These are phyloP conservation scores for Zonitis immaculata DNA, from an alignment of 2,888 invertebrate genomes.

Conservation along the genomic window DNA sequence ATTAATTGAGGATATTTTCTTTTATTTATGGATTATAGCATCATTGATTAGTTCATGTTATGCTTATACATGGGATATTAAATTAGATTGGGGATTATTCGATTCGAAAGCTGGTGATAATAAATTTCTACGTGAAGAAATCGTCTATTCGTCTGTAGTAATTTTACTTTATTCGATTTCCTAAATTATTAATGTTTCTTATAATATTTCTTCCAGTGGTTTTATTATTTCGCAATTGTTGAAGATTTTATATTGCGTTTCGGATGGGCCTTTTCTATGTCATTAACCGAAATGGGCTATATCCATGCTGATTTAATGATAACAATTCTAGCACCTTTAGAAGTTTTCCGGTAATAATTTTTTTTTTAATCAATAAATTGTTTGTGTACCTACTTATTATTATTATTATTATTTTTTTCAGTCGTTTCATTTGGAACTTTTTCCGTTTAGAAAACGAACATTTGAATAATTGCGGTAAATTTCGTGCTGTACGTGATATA, in stretches of 20 bases:
- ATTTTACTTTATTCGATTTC: conserved; percentile 23
- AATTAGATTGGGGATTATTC: conserved; percentile 98
- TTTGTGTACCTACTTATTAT: too few relatives aligned
- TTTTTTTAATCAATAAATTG: not conserved
- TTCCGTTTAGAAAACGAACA: conserved; percentile 99
- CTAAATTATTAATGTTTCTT: too few relatives aligned
- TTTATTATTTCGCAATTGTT: conserved; percentile 94
- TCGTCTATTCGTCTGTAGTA: conserved; percentile 89
- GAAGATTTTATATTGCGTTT: conserved; percentile 93
- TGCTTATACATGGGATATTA: conserved; percentile 96
- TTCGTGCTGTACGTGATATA: conserved; percentile 96
- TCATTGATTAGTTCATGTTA: conserved; percentile 87
- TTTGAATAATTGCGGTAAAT: conserved; percentile 98
- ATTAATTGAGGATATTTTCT: conserved; percentile 68
- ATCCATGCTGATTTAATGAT: conserved; percentile 77
- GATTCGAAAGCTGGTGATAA: conserved; percentile 90
- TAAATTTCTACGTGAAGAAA: conserved; percentile 86
- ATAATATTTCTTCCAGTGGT: too few relatives aligned
- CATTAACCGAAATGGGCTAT: conserved; percentile 72
- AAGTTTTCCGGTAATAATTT: conserved; percentile 73
- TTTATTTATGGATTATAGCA: conserved; percentile 85
- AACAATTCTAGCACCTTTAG: conserved; percentile 76
- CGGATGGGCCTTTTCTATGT: conserved; percentile 86
- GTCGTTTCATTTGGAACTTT: conserved; percentile 98
- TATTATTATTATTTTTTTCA: too few relatives aligned